Evolutionary conservation across 2,113 vertebrate species (phyloP).

Genomic region (Meriones unguiculatus): DNA sequence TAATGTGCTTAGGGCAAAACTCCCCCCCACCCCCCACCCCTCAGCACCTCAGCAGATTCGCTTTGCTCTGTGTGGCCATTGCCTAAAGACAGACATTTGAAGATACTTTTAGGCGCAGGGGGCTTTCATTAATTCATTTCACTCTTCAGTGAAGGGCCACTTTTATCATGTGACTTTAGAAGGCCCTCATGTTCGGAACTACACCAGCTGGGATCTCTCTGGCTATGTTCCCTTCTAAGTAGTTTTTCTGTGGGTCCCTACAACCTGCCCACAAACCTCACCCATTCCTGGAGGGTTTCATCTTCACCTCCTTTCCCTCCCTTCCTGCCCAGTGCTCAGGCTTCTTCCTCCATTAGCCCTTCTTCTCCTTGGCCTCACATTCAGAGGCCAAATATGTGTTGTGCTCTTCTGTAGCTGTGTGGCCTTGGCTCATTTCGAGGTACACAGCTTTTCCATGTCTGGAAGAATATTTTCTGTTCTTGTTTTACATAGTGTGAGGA

Average conservation of each 20-base stretch:
- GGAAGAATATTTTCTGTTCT: not conserved
- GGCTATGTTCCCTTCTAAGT: not conserved
- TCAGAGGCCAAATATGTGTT: not conserved
- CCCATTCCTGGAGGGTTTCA: not conserved
- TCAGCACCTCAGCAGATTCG: not conserved
- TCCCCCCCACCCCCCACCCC: not conserved
- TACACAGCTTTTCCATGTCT: not conserved
- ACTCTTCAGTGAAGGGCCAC: not conserved
- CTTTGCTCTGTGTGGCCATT: not conserved
- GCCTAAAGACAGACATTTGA: not conserved
- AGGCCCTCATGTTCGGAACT: not conserved
- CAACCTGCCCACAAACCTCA: accelerated
- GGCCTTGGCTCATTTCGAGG: not conserved
- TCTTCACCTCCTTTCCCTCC: not conserved
- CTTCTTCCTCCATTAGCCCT: not conserved
- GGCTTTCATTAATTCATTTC: not conserved
- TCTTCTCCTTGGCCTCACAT: not conserved
- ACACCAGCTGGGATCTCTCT: too few relatives aligned
- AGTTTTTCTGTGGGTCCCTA: not conserved
- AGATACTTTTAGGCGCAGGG: not conserved
- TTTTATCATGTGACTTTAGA: not conserved
- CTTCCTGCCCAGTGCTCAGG: not conserved
- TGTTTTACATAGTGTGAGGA: not conserved
- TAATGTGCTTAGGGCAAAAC: not conserved
- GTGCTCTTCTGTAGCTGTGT: not conserved